Conservation (phyloP, 2,113 vertebrate species). For the Neotragus moschatus region DNA sequence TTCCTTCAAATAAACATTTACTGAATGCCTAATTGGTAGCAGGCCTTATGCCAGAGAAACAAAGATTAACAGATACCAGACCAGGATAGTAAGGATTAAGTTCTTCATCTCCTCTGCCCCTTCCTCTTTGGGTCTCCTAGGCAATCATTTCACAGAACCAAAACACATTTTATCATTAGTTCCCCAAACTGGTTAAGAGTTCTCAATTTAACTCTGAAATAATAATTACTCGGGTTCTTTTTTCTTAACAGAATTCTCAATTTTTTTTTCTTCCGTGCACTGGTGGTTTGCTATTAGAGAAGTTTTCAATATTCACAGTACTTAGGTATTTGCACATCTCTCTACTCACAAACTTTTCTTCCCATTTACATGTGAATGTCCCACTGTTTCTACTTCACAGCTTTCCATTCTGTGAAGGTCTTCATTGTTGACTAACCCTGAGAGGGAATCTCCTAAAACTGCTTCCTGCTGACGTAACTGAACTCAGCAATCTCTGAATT, state of each 20-base stretch:
- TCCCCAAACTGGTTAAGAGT: neutral
- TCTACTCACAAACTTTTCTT: neutral
- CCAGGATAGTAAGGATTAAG: neutral
- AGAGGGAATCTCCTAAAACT: constrained; percentile 47
- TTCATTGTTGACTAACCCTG: neutral
- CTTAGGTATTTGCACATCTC: neutral
- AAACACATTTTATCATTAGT: neutral
- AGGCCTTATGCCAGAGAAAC: neutral
- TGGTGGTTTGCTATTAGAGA: neutral
- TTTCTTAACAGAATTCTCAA: neutral
- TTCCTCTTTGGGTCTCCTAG: neutral
- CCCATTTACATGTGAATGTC: neutral
- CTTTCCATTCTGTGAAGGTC: neutral
- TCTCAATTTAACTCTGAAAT: neutral
- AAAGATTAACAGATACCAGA: neutral
- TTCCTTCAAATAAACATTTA: neutral
- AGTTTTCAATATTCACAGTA: neutral
- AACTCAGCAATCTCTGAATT: constrained; percentile 20
- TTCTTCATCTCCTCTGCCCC: neutral
- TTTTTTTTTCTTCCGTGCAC: neutral
- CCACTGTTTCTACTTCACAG: neutral
- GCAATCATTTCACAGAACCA: neutral
- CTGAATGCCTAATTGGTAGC: neutral
- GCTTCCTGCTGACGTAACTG: constrained; percentile 40
- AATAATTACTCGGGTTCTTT: neutral